Evolutionary conservation across 2,113 vertebrate species (phyloP).

Genomic region (Thunnus maccoyii): DNA sequence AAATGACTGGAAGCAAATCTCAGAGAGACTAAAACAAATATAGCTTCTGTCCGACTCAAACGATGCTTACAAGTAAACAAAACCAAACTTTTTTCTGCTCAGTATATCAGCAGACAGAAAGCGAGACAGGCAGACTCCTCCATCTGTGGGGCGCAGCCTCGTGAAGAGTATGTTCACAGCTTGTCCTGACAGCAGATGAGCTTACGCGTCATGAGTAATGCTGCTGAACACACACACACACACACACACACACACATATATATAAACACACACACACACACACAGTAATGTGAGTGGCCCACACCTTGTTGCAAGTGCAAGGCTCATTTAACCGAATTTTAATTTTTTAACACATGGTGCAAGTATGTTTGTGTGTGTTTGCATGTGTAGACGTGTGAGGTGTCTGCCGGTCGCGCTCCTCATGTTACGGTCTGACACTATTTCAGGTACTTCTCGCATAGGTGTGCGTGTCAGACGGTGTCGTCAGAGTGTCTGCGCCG

Average conservation of each 20-base stretch:
- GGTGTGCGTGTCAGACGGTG: slow-evolving; percentile 56
- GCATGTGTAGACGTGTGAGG: slow-evolving; percentile 30
- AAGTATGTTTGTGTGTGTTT: slow-evolving; percentile 13
- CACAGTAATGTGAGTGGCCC: slow-evolving; percentile 20
- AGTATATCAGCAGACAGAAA: slow-evolving; percentile 22
- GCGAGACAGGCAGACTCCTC: slow-evolving; percentile 55
- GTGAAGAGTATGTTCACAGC: slow-evolving; percentile 69
- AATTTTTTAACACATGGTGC: slow-evolving; percentile 50
- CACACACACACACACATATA: slow-evolving; percentile 18
- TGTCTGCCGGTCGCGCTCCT: slow-evolving; percentile 46
- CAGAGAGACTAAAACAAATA: slow-evolving; percentile 14
- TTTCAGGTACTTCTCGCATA: slow-evolving; percentile 65
- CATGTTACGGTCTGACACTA: slow-evolving; percentile 69
- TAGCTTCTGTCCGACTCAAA: slow-evolving; percentile 8
- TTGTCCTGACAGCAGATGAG: slow-evolving; percentile 74
- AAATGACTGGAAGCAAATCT: slow-evolving; percentile 19
- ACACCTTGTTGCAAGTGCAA: slow-evolving; percentile 30
- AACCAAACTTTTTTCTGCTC: slow-evolving; percentile 30
- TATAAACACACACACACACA: neutral
- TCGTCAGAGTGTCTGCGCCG: slow-evolving; percentile 39
- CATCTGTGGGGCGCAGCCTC: slow-evolving; percentile 53
- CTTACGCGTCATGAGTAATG: slow-evolving; percentile 70
- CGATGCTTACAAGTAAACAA: slow-evolving; percentile 39
- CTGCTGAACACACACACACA: slow-evolving; percentile 40
- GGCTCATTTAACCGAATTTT: slow-evolving; percentile 56